phyloP scores from a whole-genome alignment of 2,888 invertebrate species.

The Psylliodes chrysocephalus region DNA sequence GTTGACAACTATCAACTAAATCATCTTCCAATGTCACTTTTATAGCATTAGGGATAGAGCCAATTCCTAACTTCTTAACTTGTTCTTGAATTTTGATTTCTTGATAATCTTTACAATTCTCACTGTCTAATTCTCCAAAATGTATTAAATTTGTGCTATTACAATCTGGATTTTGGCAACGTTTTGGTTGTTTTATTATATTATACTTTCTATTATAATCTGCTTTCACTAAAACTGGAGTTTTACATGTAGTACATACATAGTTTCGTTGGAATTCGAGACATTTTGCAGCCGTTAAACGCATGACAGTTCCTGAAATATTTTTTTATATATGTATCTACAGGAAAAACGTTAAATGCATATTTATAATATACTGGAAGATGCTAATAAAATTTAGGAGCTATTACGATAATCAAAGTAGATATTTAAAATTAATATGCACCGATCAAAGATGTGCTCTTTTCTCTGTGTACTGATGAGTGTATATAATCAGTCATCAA shows the following conservation, averaged over 20 bases:
- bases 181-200: constrained; percentile 64
- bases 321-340: neutral
- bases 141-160: constrained; percentile 63
- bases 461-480: too few relatives aligned
- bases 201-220: constrained; percentile 70
- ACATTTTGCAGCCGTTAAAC: constrained; percentile 79
- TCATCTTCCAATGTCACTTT: constrained; percentile 86
- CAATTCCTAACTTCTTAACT: constrained; percentile 76
- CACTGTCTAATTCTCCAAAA: constrained; percentile 69
- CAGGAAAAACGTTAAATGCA: too few relatives aligned
- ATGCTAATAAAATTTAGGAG: too few relatives aligned
- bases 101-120: constrained; percentile 83
- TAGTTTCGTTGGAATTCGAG: constrained; percentile 80
- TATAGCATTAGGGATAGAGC: constrained; percentile 79
- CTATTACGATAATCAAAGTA: too few relatives aligned
- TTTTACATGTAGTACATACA: constrained; percentile 81
- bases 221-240: constrained; percentile 73
- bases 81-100: constrained; percentile 89
- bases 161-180: constrained; percentile 70
- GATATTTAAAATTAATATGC: too few relatives aligned
- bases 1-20: constrained; percentile 86
- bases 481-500: too few relatives aligned
- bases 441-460: too few relatives aligned
- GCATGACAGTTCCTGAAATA: constrained; percentile 78
- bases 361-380: too few relatives aligned